phyloP scores from a whole-genome alignment of 2,797 vertebrate genomes.

The Takifugu rubripes region DNA sequence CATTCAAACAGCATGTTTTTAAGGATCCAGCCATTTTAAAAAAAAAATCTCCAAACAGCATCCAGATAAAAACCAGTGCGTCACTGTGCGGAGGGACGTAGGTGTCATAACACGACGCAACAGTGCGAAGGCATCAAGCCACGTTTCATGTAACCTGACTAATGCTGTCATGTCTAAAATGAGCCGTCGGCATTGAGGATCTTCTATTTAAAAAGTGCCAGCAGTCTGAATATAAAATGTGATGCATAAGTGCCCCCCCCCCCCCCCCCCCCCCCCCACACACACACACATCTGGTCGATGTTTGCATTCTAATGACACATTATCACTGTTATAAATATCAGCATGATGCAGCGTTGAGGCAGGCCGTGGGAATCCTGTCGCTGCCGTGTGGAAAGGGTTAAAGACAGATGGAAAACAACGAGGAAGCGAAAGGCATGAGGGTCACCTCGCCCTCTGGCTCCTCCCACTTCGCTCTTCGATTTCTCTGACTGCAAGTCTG shows the following conservation, averaged over 20 bases:
- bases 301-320: constrained; percentile 55
- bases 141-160: no score
- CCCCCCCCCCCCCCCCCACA: neutral
- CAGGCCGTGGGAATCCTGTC: constrained; percentile 24
- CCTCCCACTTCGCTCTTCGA: constrained; percentile 34
- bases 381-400: neutral
- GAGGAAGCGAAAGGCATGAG: constrained; percentile 34
- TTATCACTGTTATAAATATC: constrained; percentile 51
- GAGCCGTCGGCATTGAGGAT: no score
- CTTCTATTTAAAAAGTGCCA: no score
- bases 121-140: no score
- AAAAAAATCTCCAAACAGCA: no score
- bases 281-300: constrained; percentile 50
- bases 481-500: neutral
- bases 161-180: no score
- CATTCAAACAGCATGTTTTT: no score
- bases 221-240: neutral
- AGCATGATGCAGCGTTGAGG: constrained; percentile 40
- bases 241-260: neutral
- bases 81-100: no score
- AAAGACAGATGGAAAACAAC: constrained; percentile 12
- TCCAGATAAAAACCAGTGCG: no score
- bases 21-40: no score
- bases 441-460: constrained; percentile 28
- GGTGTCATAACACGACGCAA: no score